Base-by-base conservation (phyloP, 1,140 invertebrate species). In the Heterodera carotae region DNA sequence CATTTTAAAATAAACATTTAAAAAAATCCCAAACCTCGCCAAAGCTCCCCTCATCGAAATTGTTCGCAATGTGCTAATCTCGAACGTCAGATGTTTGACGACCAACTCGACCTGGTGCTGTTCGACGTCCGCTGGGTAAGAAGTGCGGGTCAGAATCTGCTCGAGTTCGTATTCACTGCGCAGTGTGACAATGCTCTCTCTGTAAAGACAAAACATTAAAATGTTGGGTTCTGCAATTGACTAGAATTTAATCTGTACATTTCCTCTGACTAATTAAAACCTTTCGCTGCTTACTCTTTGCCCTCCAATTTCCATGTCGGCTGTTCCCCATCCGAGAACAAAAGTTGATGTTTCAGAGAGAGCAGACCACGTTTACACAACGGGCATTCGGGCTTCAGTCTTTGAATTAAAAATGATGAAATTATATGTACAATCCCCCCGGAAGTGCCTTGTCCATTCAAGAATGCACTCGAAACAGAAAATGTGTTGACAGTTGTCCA, bases 401-500 rank as follows among this genome's bases (percentile, higher is more conserved):
- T 75, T 53, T 36, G 39, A 36, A 72, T 48, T 3, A 34, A 76
- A 53, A n/a, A n/a, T n/a, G n/a, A n/a, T n/a, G n/a, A n/a, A n/a
- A n/a, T n/a, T n/a, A n/a, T n/a, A n/a, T n/a, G n/a, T n/a, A n/a
- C n/a, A n/a, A 36, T 33, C 10, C 67, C 12, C 12, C 18, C 64
- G 43, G 43, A 31, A 62, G 7, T n/a, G 64, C 72, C 56, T 74
- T n/a, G 72, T 74, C 78, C 78, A 79, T 56, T 79, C 78, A 15
- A 62, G 27, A 56, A 79, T 79, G 69, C 78, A 79, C 15, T 48
- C 78, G 67, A 76, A 79, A 27, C 78, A 79, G 34, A 79, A 79
- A 29, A 80, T 48, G 60, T 79, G 78, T 8, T 22, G 34, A 64
- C 78, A 79, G 27, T 71, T 34, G 53, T 72, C 66, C 25, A 79